These are phyloP conservation scores for Hypercompe scribonia DNA, from an alignment of 2,888 invertebrate species.

Conservation along the genomic window DNA sequence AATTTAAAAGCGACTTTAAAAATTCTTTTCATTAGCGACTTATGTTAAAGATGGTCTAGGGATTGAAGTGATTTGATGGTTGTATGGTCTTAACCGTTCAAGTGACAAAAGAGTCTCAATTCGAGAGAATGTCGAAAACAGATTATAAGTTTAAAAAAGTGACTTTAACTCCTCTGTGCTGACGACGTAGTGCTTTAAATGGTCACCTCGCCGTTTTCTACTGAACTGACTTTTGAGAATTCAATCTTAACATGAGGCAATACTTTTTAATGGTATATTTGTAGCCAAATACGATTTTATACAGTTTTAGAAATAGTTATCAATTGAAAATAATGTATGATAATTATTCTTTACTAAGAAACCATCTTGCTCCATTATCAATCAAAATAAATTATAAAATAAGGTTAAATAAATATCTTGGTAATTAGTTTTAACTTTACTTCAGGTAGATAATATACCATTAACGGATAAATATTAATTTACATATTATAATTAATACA, in stretches of 20 bases:
- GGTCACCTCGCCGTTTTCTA: too few relatives aligned
- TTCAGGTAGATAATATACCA: too few relatives aligned
- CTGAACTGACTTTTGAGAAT: too few relatives aligned
- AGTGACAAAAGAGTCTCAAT: neutral
- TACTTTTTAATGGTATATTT: neutral
- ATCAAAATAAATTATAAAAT: neutral
- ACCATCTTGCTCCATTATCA: neutral
- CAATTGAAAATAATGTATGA: too few relatives aligned
- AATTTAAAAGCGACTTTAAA: neutral
- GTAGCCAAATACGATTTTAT: too few relatives aligned
- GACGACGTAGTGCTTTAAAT: too few relatives aligned
- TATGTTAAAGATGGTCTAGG: neutral
- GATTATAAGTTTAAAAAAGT: neutral
- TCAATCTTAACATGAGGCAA: too few relatives aligned
- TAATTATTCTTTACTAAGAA: neutral
- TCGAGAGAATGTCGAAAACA: neutral
- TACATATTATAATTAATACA: neutral
- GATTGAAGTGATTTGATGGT: neutral
- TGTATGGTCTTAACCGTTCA: neutral
- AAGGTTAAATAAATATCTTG: neutral
- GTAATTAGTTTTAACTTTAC: neutral
- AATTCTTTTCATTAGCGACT: neutral
- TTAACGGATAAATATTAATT: neutral
- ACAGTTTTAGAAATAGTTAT: too few relatives aligned
- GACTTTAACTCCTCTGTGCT: neutral